Evolutionary conservation across 35 echinoderm and acorn worm species (phyloP).

Genomic region (Heliocidaris erythrogramma): DNA sequence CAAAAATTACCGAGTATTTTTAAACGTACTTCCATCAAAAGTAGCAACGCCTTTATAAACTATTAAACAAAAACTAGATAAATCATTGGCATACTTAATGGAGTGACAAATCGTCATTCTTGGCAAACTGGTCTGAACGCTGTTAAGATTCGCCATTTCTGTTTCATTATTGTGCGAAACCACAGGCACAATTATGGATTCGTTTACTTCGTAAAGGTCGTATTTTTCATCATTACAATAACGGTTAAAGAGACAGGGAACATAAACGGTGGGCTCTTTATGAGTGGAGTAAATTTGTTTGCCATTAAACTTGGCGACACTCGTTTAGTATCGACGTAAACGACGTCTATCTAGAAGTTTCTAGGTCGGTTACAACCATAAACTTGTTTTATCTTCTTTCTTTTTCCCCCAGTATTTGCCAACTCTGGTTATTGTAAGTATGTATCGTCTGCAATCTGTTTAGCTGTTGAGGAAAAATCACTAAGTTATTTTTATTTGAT

Average conservation of each 20-base stretch:
- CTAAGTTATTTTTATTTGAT: too few relatives aligned
- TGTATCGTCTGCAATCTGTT: not conserved
- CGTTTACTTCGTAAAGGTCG: not conserved
- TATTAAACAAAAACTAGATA: not conserved
- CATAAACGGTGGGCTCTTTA: not conserved
- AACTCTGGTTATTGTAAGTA: not conserved
- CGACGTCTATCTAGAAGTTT: not conserved
- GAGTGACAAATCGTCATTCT: not conserved
- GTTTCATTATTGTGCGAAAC: not conserved
- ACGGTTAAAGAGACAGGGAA: not conserved
- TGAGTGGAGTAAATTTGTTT: slow-evolving; percentile 7
- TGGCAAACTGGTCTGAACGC: not conserved
- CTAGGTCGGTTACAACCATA: not conserved
- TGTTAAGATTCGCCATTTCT: not conserved
- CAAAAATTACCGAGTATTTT: not conserved
- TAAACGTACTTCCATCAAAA: not conserved
- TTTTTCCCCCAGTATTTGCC: not conserved
- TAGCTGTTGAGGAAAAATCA: too few relatives aligned
- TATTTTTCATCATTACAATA: not conserved
- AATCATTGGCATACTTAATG: slow-evolving; percentile 2
- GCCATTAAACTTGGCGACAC: slow-evolving; percentile 9
- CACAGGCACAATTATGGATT: not conserved
- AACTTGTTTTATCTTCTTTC: not conserved
- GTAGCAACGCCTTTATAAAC: slow-evolving; percentile 10
- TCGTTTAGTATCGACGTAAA: not conserved